Evolutionary conservation across 1,140 invertebrate species (phyloP).

Genomic region (Oedothorax gibbosus): DNA sequence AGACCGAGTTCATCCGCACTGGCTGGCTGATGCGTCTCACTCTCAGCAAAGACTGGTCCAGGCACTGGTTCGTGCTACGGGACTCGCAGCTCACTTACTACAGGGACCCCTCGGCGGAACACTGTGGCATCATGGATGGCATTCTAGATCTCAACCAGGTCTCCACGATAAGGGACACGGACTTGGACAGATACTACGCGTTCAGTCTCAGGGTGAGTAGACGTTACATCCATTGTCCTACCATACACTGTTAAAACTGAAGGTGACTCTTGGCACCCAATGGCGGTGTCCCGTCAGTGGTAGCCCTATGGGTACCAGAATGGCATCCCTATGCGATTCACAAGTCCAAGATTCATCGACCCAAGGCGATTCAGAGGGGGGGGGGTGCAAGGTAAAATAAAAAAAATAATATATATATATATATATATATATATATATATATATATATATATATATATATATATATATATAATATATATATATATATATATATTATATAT

Average conservation of each 20-base stretch:
- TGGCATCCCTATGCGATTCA: too few species aligned
- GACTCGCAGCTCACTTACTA: slow-evolving; percentile 90
- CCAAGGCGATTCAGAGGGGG: too few species aligned
- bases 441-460: too few species aligned
- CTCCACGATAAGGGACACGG: slow-evolving; percentile 16
- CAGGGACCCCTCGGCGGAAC: slow-evolving; percentile 88
- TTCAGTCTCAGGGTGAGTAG: slow-evolving; percentile 30
- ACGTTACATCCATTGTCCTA: neutral
- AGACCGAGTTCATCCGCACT: slow-evolving; percentile 74
- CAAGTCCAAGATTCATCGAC: too few species aligned
- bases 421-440: too few species aligned
- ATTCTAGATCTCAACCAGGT: slow-evolving; percentile 86
- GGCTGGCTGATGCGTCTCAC: slow-evolving; percentile 90
- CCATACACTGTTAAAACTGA: neutral
- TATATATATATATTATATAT: too few species aligned
- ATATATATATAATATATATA: too few species aligned
- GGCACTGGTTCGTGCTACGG: slow-evolving; percentile 94
- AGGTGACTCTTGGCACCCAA: neutral
- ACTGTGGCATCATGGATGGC: slow-evolving; percentile 85
- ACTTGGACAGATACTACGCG: slow-evolving; percentile 28
- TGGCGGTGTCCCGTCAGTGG: too few species aligned
- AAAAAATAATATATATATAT: too few species aligned
- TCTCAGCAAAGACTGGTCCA: slow-evolving; percentile 79
- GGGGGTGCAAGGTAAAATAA: too few species aligned
- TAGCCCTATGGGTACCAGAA: too few species aligned